A percentile compares a stretch with the other conserved stretches of the same genome.
These are phyloP conservation scores for Pachyuromys duprasi DNA, from an alignment of 2,797 vertebrate species.

Conservation along the genomic window DNA sequence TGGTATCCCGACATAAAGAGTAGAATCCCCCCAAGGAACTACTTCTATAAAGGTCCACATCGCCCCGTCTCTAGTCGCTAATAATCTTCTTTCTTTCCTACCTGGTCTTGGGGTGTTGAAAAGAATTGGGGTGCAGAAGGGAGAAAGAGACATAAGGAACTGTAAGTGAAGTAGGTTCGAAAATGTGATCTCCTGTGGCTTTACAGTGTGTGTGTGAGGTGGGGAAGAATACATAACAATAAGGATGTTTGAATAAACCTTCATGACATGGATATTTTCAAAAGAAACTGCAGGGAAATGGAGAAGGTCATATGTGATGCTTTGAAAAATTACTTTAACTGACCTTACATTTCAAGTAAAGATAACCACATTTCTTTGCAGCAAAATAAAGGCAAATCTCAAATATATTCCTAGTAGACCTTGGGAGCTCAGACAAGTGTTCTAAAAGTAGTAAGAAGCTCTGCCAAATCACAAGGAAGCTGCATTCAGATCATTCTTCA, in stretches of 20 bases:
- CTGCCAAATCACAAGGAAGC: neutral
- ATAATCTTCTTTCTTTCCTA: too few species aligned
- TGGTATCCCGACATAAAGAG: too few species aligned
- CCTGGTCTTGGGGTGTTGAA: too few species aligned
- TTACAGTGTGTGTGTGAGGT: neutral
- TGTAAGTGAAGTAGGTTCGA: too few species aligned
- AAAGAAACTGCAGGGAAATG: neutral
- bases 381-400: neutral
- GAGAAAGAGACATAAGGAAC: too few species aligned
- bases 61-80: too few species aligned
- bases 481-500: neutral
- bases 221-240: neutral
- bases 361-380: neutral
- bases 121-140: too few species aligned
- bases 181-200: neutral
- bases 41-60: too few species aligned
- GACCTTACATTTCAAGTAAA: neutral
- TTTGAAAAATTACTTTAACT: neutral
- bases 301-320: neutral
- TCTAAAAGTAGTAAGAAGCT: neutral
- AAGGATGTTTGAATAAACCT: neutral
- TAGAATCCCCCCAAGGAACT: too few species aligned
- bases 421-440: neutral
- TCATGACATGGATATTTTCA: neutral
- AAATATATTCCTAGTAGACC: neutral